These are phyloP conservation scores for Cheirogaleus medius DNA, from an alignment of 2,113 vertebrate species.

Conservation along the genomic window DNA sequence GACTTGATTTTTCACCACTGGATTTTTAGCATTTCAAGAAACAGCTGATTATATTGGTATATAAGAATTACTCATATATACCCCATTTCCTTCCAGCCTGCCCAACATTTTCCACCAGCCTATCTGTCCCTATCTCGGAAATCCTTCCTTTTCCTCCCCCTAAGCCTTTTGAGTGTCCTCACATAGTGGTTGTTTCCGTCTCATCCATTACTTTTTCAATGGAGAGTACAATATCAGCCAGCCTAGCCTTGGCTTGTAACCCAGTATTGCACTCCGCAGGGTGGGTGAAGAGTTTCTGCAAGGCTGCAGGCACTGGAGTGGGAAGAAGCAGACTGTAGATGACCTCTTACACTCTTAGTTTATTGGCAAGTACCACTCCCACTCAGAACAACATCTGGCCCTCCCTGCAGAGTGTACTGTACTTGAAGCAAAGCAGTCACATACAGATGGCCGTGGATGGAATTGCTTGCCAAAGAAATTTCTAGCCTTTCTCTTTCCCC, in stretches of 20 bases:
- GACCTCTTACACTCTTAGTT: neutral
- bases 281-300: neutral
- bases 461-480: constrained; percentile 81
- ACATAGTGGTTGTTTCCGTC: neutral
- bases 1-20: neutral
- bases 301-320: neutral
- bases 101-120: neutral
- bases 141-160: neutral
- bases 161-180: constrained; percentile 1
- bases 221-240: neutral
- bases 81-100: constrained; percentile 2
- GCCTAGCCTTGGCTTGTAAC: neutral
- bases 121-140: neutral
- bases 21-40: constrained; percentile 22
- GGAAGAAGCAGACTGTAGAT: neutral
- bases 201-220: constrained; percentile 28
- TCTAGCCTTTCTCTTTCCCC: constrained; percentile 71
- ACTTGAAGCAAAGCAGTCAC: neutral
- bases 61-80: neutral
- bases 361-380: neutral
- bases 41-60: neutral
- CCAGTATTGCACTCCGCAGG: neutral
- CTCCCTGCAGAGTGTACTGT: neutral
- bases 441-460: neutral
- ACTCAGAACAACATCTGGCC: neutral